These are phyloP conservation scores for Plodia interpunctella DNA, from an alignment of 1,140 invertebrate species.

Conservation along the genomic window DNA sequence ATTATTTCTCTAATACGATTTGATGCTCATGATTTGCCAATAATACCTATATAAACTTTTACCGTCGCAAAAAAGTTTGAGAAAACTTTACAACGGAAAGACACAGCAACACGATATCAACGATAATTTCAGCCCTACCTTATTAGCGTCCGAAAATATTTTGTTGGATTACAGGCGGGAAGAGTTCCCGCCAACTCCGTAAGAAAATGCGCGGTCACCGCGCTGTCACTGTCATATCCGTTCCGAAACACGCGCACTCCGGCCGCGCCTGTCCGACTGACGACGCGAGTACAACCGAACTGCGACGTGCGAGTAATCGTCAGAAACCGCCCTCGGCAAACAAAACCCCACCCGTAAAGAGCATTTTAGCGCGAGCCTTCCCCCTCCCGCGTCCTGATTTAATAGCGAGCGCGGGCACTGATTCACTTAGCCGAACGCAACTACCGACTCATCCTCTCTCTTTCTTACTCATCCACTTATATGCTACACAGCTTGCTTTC, in stretches of 20 bases:
- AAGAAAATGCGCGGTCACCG: conserved; percentile 63
- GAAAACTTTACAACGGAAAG: neutral
- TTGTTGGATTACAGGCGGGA: conserved; percentile 67
- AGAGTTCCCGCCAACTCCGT: conserved; percentile 67
- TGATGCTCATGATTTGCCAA: too few relatives aligned
- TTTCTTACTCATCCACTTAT: conserved; percentile 28
- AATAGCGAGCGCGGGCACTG: conserved; percentile 74
- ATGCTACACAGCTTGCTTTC: conserved; percentile 22
- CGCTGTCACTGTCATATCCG: conserved; percentile 49
- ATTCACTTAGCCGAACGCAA: conserved; percentile 75
- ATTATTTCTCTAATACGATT: too few relatives aligned
- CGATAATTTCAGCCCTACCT: conserved; percentile 42
- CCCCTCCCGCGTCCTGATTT: conserved; percentile 70
- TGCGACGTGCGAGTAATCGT: conserved; percentile 58
- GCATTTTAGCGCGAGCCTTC: conserved; percentile 69
- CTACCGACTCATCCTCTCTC: conserved; percentile 53
- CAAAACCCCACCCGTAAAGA: conserved; percentile 74
- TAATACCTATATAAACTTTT: neutral
- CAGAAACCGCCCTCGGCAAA: conserved; percentile 73
- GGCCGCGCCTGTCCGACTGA: conserved; percentile 38
- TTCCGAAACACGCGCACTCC: conserved; percentile 40
- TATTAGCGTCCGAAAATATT: conserved; percentile 76
- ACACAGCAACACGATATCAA: neutral
- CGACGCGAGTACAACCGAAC: conserved; percentile 24
- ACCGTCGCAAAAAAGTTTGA: neutral